A percentile compares a stretch with the other conserved stretches of the same genome.
Conservation (phyloP, 1,140 invertebrate genomes). For the Aphis craccivora region DNA sequence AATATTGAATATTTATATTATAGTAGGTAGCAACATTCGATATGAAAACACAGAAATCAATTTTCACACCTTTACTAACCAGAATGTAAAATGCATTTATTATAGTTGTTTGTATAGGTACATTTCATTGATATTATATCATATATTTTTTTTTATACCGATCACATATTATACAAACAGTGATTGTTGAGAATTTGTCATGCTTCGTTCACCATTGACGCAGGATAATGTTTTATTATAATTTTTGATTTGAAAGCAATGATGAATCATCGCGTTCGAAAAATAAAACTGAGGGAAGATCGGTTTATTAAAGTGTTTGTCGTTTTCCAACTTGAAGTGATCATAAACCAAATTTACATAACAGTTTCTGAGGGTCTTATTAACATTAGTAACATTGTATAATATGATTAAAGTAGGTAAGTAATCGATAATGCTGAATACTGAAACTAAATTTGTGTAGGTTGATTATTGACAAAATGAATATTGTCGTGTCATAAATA, state of each 20-base stretch:
- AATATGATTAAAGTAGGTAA: neutral
- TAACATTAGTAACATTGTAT: neutral
- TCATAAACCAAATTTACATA: slow-evolving; percentile 18
- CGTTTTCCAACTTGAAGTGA: neutral
- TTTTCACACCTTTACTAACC: neutral
- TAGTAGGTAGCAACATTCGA: neutral
- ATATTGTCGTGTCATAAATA: neutral
- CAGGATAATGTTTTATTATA: neutral
- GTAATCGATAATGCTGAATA: neutral
- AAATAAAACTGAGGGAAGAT: slow-evolving; percentile 15
- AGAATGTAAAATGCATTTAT: neutral
- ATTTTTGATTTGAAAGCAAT: slow-evolving; percentile 17
- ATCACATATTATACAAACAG: slow-evolving; percentile 7
- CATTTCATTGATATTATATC: neutral
- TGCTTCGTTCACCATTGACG: neutral
- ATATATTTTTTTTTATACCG: neutral
- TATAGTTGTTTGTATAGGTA: neutral
- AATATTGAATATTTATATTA: neutral
- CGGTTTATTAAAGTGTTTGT: neutral
- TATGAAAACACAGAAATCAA: neutral
- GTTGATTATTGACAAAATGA: neutral
- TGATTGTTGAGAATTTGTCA: neutral
- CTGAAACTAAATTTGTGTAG: neutral
- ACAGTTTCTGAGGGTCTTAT: neutral
- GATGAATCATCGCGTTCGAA: neutral